phyloP scores from a whole-genome alignment of 2,888 invertebrate species.

The Physocephala rufipes region DNA sequence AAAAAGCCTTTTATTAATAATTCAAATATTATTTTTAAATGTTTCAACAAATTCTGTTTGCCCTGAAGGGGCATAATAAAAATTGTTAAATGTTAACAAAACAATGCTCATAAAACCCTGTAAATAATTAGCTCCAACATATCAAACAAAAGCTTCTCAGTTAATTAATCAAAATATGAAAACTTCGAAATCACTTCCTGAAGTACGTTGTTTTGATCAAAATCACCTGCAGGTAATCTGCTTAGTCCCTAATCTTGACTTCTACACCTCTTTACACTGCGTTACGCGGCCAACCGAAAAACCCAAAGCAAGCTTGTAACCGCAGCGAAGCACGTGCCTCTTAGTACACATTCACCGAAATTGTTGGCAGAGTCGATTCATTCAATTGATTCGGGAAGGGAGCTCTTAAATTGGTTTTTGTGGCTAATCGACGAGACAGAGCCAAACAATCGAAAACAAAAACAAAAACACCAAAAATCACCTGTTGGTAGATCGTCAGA shows the following conservation, averaged over 20 bases:
- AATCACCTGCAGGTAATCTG: background rate
- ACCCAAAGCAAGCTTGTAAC: slow-evolving; percentile 11
- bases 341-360: background rate
- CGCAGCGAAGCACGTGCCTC: slow-evolving; percentile 23
- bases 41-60: too few species aligned
- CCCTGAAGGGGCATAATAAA: too few species aligned
- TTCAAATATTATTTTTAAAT: too few species aligned
- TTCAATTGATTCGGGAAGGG: background rate
- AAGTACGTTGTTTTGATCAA: background rate
- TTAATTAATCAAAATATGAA: too few species aligned
- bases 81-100: too few species aligned
- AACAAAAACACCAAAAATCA: slow-evolving; percentile 11
- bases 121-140: too few species aligned
- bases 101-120: too few species aligned
- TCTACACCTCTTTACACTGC: background rate
- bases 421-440: background rate
- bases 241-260: background rate
- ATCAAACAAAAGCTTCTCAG: too few species aligned
- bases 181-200: too few species aligned
- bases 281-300: background rate
- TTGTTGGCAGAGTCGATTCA: background rate
- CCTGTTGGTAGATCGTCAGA: slow-evolving; percentile 1
- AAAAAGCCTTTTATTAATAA: too few species aligned
- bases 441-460: background rate
- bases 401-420: slow-evolving; percentile 21